Percentiles rank a stretch among this genome's conserved stretches.
Conservation (phyloP, 2,888 invertebrate genomes). For the Ochropleura plecta region DNA sequence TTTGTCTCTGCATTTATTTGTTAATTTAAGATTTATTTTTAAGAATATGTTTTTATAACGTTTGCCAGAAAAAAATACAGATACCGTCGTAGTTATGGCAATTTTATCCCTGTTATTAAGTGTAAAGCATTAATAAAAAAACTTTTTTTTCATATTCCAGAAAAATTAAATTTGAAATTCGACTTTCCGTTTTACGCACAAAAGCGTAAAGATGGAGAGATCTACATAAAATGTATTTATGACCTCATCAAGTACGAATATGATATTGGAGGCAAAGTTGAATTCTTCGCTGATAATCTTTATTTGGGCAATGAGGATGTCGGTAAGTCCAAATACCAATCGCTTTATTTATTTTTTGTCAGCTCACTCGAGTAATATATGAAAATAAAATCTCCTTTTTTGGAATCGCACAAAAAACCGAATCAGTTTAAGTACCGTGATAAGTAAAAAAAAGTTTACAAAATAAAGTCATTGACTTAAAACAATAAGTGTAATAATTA, state of each 20-base stretch:
- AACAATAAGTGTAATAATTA: not conserved
- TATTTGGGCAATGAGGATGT: slow-evolving; percentile 67
- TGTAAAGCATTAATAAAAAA: not conserved
- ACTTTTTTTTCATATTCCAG: slow-evolving; percentile 62
- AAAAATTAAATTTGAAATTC: slow-evolving; percentile 70
- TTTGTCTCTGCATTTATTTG: not conserved
- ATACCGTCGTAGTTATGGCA: not conserved
- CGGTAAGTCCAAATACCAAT: slow-evolving; percentile 67
- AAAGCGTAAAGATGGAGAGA: slow-evolving; percentile 72
- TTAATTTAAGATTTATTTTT: not conserved
- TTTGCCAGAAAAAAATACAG: not conserved
- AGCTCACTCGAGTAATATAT: too few relatives aligned
- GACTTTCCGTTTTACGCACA: slow-evolving; percentile 71
- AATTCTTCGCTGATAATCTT: slow-evolving; percentile 70
- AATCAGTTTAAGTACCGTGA: not conserved
- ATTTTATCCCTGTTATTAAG: not conserved
- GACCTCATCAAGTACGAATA: slow-evolving; percentile 71
- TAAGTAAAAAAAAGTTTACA: not conserved
- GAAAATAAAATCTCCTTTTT: not conserved
- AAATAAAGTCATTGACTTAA: not conserved
- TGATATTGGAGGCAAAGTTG: slow-evolving; percentile 70
- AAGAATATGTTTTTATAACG: not conserved
- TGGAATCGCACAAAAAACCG: not conserved
- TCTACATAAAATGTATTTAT: slow-evolving; percentile 71
- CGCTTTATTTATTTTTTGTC: not conserved